Evolutionary conservation across 2,888 invertebrate genomes (phyloP).

Genomic region (Himalopsyche japonica): DNA sequence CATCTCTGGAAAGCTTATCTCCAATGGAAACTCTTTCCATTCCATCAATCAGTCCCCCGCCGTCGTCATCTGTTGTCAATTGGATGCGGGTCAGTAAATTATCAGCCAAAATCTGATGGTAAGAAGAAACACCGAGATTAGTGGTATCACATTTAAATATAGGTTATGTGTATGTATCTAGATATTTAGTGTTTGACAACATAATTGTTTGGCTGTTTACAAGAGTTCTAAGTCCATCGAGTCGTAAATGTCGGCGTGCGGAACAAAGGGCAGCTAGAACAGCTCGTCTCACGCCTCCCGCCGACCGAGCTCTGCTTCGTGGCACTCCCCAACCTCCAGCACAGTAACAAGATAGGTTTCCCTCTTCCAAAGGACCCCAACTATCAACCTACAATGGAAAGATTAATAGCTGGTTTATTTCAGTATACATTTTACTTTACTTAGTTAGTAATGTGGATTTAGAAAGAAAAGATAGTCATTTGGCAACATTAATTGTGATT

Average conservation of each 20-base stretch:
- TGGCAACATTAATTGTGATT: no score
- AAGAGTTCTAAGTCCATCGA: conserved; percentile 81
- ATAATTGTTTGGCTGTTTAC: conserved; percentile 45
- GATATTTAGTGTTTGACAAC: background rate
- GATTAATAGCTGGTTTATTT: background rate
- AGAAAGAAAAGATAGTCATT: no score
- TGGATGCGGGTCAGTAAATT: conserved; percentile 83
- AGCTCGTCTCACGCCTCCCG: conserved; percentile 70
- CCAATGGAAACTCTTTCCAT: conserved; percentile 50
- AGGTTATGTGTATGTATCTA: background rate
- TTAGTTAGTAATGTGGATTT: no score
- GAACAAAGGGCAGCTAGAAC: conserved; percentile 81
- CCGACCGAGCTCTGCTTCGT: conserved; percentile 47
- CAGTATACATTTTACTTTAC: no score
- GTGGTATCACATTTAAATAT: background rate
- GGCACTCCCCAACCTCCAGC: conserved; percentile 45
- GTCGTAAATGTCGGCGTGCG: conserved; percentile 80
- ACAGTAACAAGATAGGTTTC: conserved; percentile 74
- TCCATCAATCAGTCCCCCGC: conserved; percentile 61
- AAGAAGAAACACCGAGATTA: background rate
- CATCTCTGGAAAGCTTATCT: conserved; percentile 47
- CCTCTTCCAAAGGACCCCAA: conserved; percentile 66
- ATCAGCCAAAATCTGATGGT: conserved; percentile 71
- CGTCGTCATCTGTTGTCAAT: conserved; percentile 79
- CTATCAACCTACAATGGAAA: conserved; percentile 53